Evolutionary conservation across 2,797 vertebrate genomes (phyloP).

Genomic region (Enteromius afrohamiltoni): DNA sequence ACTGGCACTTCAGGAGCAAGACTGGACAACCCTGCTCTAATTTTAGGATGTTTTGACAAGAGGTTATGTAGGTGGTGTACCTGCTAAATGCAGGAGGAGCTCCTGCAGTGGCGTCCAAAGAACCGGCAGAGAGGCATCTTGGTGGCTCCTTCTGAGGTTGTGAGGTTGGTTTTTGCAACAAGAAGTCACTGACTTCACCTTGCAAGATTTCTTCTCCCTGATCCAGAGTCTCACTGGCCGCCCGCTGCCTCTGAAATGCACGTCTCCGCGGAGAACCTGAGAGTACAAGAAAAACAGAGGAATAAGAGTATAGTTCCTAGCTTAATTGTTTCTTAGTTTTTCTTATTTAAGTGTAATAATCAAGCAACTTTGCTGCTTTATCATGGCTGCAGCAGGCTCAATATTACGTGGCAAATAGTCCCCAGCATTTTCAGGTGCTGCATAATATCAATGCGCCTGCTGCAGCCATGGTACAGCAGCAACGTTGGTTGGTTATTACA

Average conservation of each 20-base stretch:
- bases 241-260: conserved; percentile 93
- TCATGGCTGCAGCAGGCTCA: too few species aligned
- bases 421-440: too few species aligned
- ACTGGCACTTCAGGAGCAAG: neutral
- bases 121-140: conserved; percentile 79
- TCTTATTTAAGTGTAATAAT: too few species aligned
- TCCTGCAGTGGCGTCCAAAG: conserved; percentile 74
- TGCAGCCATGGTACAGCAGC: too few species aligned
- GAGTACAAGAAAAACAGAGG: conserved; percentile 13
- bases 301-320: neutral
- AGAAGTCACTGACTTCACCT: conserved; percentile 69
- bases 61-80: conserved; percentile 69
- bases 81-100: conserved; percentile 86
- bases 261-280: conserved; percentile 89
- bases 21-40: neutral
- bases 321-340: too few species aligned
- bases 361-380: too few species aligned
- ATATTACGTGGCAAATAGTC: too few species aligned
- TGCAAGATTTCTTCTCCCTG: conserved; percentile 81
- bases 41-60: neutral
- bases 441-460: too few species aligned
- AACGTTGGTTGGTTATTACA: too few species aligned
- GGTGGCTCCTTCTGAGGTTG: conserved; percentile 74
- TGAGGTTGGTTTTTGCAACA: conserved; percentile 76
- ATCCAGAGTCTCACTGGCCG: conserved; percentile 93